phyloP scores from a whole-genome alignment of 2,797 vertebrate species.

The Clarias laeviceps region DNA sequence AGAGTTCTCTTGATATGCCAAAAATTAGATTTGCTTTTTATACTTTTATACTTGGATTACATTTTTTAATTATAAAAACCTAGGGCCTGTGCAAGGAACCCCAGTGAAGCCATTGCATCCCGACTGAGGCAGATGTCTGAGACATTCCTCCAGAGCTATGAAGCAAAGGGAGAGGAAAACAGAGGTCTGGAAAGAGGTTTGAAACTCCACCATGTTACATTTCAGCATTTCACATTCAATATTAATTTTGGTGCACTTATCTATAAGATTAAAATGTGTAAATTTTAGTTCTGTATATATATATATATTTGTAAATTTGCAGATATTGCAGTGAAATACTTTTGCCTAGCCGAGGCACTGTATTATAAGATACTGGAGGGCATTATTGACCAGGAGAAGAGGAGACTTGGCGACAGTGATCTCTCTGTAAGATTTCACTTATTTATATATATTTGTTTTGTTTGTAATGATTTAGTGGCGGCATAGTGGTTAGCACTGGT shows the following conservation, averaged over 20 bases:
- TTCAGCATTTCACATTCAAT: neutral
- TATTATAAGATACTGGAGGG: slow-evolving; percentile 92
- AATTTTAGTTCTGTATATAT: neutral
- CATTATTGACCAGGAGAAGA: slow-evolving; percentile 87
- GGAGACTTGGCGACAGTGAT: slow-evolving; percentile 84
- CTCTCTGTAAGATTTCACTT: slow-evolving; percentile 83
- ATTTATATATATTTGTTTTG: neutral
- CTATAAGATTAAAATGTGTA: neutral
- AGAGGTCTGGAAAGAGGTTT: slow-evolving; percentile 81
- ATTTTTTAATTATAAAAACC: neutral
- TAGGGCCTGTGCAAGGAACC: slow-evolving; percentile 88
- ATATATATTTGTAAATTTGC: slow-evolving; percentile 43
- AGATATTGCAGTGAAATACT: slow-evolving; percentile 88
- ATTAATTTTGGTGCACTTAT: neutral
- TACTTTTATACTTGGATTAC: neutral
- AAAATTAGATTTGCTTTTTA: neutral
- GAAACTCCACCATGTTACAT: neutral
- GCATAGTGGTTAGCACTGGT: too few species aligned
- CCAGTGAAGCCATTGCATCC: slow-evolving; percentile 80
- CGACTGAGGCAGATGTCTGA: slow-evolving; percentile 89
- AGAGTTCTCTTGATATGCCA: neutral
- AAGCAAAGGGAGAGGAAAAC: slow-evolving; percentile 69
- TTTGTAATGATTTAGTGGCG: neutral
- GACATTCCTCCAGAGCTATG: slow-evolving; percentile 77
- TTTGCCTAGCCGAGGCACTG: slow-evolving; percentile 85